These are phyloP conservation scores for Corvus moneduloides DNA, from an alignment of 2,113 vertebrate species.

Conservation along the genomic window DNA sequence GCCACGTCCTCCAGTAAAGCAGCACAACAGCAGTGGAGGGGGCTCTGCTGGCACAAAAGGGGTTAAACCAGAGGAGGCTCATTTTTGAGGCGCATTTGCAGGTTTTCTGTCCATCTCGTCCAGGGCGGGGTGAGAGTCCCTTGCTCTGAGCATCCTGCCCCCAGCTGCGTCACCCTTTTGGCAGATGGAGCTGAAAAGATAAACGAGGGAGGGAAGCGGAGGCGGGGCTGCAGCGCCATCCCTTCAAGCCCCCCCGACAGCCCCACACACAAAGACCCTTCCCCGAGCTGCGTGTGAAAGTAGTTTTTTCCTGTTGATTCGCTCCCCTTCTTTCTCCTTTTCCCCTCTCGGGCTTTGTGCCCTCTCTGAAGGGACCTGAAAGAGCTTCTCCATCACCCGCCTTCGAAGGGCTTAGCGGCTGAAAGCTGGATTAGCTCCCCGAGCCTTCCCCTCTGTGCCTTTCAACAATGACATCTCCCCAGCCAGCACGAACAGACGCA, in stretches of 20 bases:
- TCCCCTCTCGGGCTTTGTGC: constrained; percentile 53
- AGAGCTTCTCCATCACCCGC: constrained; percentile 56
- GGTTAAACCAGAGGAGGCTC: not conserved
- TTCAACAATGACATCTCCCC: constrained; percentile 69
- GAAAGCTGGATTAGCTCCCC: constrained; percentile 66
- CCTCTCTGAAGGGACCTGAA: constrained; percentile 59
- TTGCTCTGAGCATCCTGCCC: not conserved
- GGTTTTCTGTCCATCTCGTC: not conserved
- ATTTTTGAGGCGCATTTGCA: not conserved
- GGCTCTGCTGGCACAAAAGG: not conserved
- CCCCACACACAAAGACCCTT: constrained; percentile 38
- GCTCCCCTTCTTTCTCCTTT: constrained; percentile 37
- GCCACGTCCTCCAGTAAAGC: fast-evolving
- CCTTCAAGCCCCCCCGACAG: not conserved
- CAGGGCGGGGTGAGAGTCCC: not conserved
- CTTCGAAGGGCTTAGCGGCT: constrained; percentile 48
- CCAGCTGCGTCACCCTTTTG: not conserved
- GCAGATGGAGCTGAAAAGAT: constrained; percentile 40
- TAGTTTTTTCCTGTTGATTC: constrained; percentile 46
- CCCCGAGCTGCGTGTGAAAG: constrained; percentile 62
- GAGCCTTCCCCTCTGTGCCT: constrained; percentile 59
- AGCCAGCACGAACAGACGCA: constrained; percentile 67
- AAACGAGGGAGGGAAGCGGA: not conserved
- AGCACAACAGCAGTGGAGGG: fast-evolving
- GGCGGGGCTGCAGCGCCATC: not conserved